phyloP scores from a whole-genome alignment of 1,140 invertebrate genomes.

The Drosophila nikananu region DNA sequence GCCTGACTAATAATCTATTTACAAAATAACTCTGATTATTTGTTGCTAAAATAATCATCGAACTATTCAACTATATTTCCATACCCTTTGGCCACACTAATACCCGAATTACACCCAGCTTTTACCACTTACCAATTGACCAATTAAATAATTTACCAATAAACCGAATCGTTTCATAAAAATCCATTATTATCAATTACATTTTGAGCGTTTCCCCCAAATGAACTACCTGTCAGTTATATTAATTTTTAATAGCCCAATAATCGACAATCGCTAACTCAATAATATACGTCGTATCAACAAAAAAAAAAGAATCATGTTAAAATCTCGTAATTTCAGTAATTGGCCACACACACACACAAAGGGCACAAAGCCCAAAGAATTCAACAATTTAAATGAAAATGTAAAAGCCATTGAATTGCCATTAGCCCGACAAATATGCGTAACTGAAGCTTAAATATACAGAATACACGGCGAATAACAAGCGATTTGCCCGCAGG shows the following conservation, averaged over 20 bases:
- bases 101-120: neutral
- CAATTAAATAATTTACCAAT: constrained; percentile 10
- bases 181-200: constrained; percentile 13
- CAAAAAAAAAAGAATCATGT: neutral
- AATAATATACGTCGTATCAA: neutral
- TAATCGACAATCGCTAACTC: constrained; percentile 14
- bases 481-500: neutral
- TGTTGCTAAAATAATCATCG: neutral
- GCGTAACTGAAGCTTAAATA: constrained; percentile 11
- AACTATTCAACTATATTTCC: neutral
- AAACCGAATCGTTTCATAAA: neutral
- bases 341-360: constrained; percentile 16
- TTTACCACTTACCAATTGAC: neutral
- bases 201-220: constrained; percentile 5
- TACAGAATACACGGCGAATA: constrained; percentile 1
- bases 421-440: constrained; percentile 20
- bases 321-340: neutral
- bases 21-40: too few relatives aligned
- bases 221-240: constrained; percentile 11
- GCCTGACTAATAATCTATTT: too few relatives aligned
- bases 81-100: neutral
- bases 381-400: constrained; percentile 14
- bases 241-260: constrained; percentile 17
- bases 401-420: constrained; percentile 29
- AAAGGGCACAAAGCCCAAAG: neutral